A percentile compares a stretch with the other conserved stretches of the same genome.
Evolutionary conservation across 2,888 invertebrate genomes (phyloP).

Genomic region (Metopia argyrocephala): DNA sequence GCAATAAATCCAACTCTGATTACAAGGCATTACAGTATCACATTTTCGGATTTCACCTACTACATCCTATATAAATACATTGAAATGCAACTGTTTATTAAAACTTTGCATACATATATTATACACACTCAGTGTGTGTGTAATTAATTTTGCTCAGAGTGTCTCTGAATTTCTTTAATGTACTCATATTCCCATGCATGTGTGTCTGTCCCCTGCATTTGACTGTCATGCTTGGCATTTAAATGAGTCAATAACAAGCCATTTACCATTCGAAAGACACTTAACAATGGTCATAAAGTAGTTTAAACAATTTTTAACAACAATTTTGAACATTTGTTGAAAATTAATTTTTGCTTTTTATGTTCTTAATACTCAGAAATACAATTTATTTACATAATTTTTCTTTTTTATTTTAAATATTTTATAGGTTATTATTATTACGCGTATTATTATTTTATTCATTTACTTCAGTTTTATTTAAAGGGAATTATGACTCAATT

Average conservation of each 20-base stretch:
- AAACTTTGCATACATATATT: too few relatives aligned
- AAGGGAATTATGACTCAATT: conserved; percentile 17
- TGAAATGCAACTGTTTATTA: too few relatives aligned
- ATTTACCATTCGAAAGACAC: conserved; percentile 73
- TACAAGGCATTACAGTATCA: too few relatives aligned
- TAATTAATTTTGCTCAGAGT: not conserved
- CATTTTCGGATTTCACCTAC: too few relatives aligned
- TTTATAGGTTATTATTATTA: conserved; percentile 52
- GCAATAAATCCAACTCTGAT: too few relatives aligned
- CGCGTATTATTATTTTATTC: conserved; percentile 1
- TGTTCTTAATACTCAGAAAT: not conserved
- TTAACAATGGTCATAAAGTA: conserved; percentile 74
- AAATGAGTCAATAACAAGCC: conserved; percentile 72
- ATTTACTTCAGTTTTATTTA: conserved; percentile 2
- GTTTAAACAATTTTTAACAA: conserved; percentile 50
- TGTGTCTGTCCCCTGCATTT: conserved; percentile 29
- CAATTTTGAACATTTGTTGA: conserved; percentile 57
- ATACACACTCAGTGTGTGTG: too few relatives aligned
- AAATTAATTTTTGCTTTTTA: conserved; percentile 39
- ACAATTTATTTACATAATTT: not conserved
- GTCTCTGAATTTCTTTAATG: not conserved
- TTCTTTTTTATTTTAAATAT: not conserved
- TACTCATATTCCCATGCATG: not conserved
- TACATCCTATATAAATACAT: too few relatives aligned
- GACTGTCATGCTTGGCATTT: conserved; percentile 72